Percentiles rank a stretch among this genome's conserved stretches.
Evolutionary conservation across 2,113 vertebrate genomes (phyloP).

Genomic region (Chascanopsetta lugubris): DNA sequence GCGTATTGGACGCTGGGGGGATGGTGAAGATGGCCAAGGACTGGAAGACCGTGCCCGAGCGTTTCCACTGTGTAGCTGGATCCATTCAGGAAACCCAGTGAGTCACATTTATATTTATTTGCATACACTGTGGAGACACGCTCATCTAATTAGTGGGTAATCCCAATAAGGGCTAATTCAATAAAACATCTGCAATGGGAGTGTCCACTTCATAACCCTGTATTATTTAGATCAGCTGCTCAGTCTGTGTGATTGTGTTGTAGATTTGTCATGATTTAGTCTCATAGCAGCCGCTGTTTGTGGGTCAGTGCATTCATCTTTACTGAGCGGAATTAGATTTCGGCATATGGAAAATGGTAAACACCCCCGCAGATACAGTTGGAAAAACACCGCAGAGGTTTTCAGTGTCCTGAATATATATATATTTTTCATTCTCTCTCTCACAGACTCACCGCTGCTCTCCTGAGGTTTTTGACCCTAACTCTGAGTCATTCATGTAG

Average conservation of each 20-base stretch:
- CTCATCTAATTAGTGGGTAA: slow-evolving; percentile 44
- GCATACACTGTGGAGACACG: neutral
- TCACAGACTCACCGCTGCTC: too few species aligned
- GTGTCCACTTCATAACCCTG: slow-evolving; percentile 37
- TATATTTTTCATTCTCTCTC: too few species aligned
- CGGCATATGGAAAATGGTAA: neutral
- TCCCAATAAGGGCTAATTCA: slow-evolving; percentile 33
- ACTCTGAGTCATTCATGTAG: neutral
- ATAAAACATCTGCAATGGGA: slow-evolving; percentile 44
- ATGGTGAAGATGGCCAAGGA: slow-evolving; percentile 99
- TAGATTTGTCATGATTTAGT: slow-evolving; percentile 6
- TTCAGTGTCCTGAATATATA: too few species aligned
- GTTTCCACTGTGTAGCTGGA: slow-evolving; percentile 97
- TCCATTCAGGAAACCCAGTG: slow-evolving; percentile 92
- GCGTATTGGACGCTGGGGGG: slow-evolving; percentile 94
- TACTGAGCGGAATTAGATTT: slow-evolving; percentile 2
- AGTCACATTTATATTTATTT: slow-evolving; percentile 68
- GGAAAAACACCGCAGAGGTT: too few species aligned
- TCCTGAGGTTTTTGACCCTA: neutral
- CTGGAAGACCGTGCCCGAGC: slow-evolving; percentile 96
- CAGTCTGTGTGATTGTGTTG: slow-evolving; percentile 25
- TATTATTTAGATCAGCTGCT: slow-evolving; percentile 40
- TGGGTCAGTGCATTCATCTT: neutral
- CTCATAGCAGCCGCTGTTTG: neutral
- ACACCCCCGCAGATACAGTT: neutral